Percentiles rank a stretch among this genome's conserved stretches.
These are phyloP conservation scores for Vannuccia rotundouncinata DNA, from an alignment of 2,888 invertebrate species.

Conservation along the genomic window DNA sequence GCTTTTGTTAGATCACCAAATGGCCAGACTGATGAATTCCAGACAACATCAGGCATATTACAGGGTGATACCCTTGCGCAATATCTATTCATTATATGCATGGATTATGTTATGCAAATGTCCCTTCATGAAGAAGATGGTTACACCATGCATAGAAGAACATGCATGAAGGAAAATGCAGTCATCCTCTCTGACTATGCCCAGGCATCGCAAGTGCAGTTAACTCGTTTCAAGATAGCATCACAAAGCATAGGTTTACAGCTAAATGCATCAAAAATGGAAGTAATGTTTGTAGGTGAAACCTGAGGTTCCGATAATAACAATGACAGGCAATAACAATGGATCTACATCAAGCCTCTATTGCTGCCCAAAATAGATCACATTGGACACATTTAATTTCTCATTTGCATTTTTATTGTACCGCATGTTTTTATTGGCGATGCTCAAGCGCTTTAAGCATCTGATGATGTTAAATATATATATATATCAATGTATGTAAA, in stretches of 20 bases:
- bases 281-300: constrained; percentile 11
- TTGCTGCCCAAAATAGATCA: too few relatives aligned
- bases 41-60: not conserved
- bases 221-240: constrained; percentile 17
- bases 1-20: constrained; percentile 5
- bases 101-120: constrained; percentile 10
- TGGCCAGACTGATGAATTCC: constrained; percentile 23
- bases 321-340: not conserved
- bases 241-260: constrained; percentile 23
- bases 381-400: too few relatives aligned
- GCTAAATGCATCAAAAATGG: constrained; percentile 20
- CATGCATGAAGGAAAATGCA: too few relatives aligned
- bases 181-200: not conserved
- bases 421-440: too few relatives aligned
- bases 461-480: too few relatives aligned
- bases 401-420: too few relatives aligned
- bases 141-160: not conserved
- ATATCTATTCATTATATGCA: constrained; percentile 11
- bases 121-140: constrained; percentile 8
- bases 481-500: too few relatives aligned
- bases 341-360: too few relatives aligned
- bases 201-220: constrained; percentile 11
- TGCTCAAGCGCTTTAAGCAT: too few relatives aligned
- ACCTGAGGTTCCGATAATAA: constrained; percentile 6
- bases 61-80: not conserved